Conservation (phyloP, 1,140 invertebrate species). For the Meloidogyne hapla region DNA sequence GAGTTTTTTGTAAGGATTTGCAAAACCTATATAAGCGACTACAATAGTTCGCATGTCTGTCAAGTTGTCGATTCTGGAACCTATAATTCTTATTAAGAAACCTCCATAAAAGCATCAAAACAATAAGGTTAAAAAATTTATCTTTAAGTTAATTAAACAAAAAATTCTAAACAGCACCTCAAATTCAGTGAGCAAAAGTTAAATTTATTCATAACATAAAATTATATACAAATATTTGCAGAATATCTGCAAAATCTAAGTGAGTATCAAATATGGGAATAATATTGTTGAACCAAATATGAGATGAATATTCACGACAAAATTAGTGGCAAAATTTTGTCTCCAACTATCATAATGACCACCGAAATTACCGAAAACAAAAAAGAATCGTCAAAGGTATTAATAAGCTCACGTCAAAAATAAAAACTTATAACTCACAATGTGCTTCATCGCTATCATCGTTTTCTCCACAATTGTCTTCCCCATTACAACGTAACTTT, state of each 20-base stretch:
- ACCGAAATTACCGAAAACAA: constrained; percentile 9
- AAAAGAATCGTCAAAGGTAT: not conserved
- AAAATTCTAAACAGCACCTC: not conserved
- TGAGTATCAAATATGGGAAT: not conserved
- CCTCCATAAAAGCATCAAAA: not conserved
- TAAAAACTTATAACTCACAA: constrained; percentile 49
- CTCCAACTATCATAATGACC: not conserved
- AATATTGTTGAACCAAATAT: not conserved
- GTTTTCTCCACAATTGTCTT: constrained; percentile 59
- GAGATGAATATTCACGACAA: not conserved
- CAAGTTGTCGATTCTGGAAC: constrained; percentile 48
- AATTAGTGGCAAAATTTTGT: not conserved
- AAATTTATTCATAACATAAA: not conserved
- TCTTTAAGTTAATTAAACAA: not conserved
- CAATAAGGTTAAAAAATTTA: too few relatives aligned
- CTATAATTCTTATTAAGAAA: constrained; percentile 40
- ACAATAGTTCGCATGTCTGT: constrained; percentile 53
- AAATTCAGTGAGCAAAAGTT: not conserved
- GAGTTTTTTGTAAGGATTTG: not conserved
- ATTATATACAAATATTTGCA: not conserved
- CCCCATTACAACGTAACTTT: constrained; percentile 56
- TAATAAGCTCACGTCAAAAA: not conserved
- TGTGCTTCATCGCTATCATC: constrained; percentile 63
- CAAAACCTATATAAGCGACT: constrained; percentile 51
- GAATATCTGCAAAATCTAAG: not conserved